phyloP scores from a whole-genome alignment of 2,797 vertebrate genomes.

The Antrozous pallidus region DNA sequence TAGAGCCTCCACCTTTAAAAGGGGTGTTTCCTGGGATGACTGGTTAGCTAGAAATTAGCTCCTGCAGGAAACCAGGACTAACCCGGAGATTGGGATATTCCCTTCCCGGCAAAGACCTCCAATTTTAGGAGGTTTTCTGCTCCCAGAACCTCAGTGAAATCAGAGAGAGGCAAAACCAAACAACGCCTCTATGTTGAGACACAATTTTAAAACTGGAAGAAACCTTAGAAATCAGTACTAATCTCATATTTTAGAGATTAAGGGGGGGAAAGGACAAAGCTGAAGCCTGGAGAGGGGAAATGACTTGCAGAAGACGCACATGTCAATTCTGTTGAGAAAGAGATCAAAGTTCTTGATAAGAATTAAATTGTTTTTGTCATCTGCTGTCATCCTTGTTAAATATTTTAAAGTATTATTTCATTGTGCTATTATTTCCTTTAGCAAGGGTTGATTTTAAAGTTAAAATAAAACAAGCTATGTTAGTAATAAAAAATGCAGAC shows the following conservation, averaged over 20 bases:
- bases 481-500: background rate
- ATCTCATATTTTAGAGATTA: background rate
- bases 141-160: background rate
- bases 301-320: background rate
- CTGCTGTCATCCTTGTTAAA: background rate
- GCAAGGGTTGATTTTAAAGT: background rate
- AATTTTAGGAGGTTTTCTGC: background rate
- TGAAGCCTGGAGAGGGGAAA: background rate
- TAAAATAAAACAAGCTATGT: background rate
- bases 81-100: background rate
- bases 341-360: background rate
- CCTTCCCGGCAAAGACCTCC: background rate
- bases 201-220: conserved; percentile 16
- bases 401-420: background rate
- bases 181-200: background rate
- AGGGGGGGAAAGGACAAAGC: background rate
- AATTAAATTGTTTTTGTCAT: background rate
- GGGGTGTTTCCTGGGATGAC: background rate
- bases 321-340: background rate
- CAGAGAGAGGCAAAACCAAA: background rate
- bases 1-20: background rate
- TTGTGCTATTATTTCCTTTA: background rate
- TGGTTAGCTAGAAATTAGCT: background rate
- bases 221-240: conserved; percentile 2
- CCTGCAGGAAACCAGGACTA: background rate